phyloP scores from a whole-genome alignment of 2,113 vertebrate species.

The Chloebia gouldiae region DNA sequence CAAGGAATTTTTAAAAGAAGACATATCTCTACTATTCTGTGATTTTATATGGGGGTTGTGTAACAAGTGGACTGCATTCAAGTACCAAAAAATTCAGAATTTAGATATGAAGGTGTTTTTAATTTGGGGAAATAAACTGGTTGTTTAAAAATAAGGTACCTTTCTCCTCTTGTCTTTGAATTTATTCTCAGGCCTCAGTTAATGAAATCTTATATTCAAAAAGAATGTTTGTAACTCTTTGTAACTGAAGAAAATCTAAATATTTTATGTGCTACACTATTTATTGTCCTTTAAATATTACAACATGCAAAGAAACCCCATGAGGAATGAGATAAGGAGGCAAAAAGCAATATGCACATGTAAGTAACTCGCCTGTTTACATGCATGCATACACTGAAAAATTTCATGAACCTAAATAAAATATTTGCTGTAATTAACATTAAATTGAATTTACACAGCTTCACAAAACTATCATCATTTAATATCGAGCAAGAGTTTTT shows the following conservation, averaged over 20 bases:
- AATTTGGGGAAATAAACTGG: background rate
- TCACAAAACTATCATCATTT: background rate
- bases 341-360: background rate
- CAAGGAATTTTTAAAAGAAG: background rate
- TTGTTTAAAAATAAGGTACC: background rate
- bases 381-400: background rate
- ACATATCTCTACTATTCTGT: background rate
- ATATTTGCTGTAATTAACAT: background rate
- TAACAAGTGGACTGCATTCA: background rate
- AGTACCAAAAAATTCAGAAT: background rate
- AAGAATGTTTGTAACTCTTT: background rate
- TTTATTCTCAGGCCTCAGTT: background rate
- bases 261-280: background rate
- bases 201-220: background rate
- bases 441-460: background rate
- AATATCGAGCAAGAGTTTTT: background rate
- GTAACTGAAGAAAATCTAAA: background rate
- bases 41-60: background rate
- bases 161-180: background rate
- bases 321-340: background rate
- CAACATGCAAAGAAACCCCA: rapidly evolving
- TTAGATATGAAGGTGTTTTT: background rate
- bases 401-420: background rate
- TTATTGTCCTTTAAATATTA: background rate
- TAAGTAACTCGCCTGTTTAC: background rate